A percentile compares a stretch with the other conserved stretches of the same genome.
These are phyloP conservation scores for Denticeps clupeoides DNA, from an alignment of 2,797 vertebrate species.

Conservation along the genomic window DNA sequence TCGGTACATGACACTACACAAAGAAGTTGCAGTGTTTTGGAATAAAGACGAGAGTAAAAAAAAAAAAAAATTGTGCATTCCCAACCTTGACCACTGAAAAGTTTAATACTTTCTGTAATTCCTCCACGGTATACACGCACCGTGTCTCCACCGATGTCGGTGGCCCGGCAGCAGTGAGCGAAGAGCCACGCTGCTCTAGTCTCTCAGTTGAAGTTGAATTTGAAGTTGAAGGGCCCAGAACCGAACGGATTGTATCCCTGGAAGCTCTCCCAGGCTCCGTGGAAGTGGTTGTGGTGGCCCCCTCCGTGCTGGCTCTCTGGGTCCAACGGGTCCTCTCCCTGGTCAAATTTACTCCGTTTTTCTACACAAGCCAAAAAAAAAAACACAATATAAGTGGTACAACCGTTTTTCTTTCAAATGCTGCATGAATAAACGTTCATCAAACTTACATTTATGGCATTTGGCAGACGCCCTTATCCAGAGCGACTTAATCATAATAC, in stretches of 20 bases:
- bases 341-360: constrained; percentile 89
- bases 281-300: constrained; percentile 69
- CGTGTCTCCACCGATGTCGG: no score
- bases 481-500: no score
- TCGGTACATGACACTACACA: constrained; percentile 13
- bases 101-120: no score
- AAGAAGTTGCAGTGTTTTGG: constrained; percentile 15
- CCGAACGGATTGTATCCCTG: constrained; percentile 94
- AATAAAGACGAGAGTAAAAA: no score
- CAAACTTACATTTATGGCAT: no score
- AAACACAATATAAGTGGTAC: background rate
- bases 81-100: no score
- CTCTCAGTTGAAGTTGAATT: constrained; percentile 82
- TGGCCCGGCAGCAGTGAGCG: no score
- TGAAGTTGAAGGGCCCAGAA: constrained; percentile 92
- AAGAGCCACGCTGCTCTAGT: background rate
- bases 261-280: constrained; percentile 75
- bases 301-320: constrained; percentile 83
- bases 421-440: no score
- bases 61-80: no score
- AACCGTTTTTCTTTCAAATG: background rate
- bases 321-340: constrained; percentile 88
- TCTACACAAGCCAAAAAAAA: constrained; percentile 47
- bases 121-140: no score
- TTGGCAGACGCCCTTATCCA: no score